These are phyloP conservation scores for Scartelaos histophorus DNA, from an alignment of 2,113 vertebrate genomes.

Conservation along the genomic window DNA sequence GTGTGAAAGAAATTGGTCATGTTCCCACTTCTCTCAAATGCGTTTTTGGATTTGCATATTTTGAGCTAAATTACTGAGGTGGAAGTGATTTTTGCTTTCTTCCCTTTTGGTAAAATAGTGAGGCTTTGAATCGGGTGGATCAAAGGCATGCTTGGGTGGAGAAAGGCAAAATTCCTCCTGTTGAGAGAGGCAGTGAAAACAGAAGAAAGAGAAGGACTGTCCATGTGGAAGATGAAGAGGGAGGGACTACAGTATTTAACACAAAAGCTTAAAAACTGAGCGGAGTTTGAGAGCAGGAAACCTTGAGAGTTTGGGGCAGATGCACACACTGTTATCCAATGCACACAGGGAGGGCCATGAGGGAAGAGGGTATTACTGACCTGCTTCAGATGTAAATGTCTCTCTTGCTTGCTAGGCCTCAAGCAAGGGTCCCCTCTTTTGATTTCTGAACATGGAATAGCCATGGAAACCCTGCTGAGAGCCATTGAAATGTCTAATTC, in stretches of 20 bases:
- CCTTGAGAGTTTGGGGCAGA: constrained; percentile 45
- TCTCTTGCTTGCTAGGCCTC: constrained; percentile 60
- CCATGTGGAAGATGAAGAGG: constrained; percentile 53
- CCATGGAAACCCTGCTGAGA: constrained; percentile 77
- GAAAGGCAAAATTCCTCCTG: constrained; percentile 55
- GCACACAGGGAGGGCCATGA: constrained; percentile 43
- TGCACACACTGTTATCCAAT: constrained; percentile 68
- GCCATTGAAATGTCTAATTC: constrained; percentile 71
- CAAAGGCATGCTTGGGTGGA: constrained; percentile 59
- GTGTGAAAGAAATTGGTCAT: constrained; percentile 2
- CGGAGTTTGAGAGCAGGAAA: constrained; percentile 52
- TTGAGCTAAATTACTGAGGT: constrained; percentile 57
- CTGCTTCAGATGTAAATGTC: constrained; percentile 83
- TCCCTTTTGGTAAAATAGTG: constrained; percentile 45
- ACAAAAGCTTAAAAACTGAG: constrained; percentile 60
- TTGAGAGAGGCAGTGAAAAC: constrained; percentile 35
- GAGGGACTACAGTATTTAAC: constrained; percentile 49
- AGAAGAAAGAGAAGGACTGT: constrained; percentile 34
- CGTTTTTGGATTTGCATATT: constrained; percentile 54
- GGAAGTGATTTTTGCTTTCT: constrained; percentile 49
- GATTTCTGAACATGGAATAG: constrained; percentile 72
- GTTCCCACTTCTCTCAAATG: constrained; percentile 32
- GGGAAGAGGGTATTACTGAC: constrained; percentile 60
- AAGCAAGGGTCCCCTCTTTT: constrained; percentile 70
- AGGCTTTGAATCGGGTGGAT: constrained; percentile 59